A percentile compares a stretch with the other conserved stretches of the same genome.
phyloP scores from a whole-genome alignment of 2,113 vertebrate genomes.

The Myodes glareolus region DNA sequence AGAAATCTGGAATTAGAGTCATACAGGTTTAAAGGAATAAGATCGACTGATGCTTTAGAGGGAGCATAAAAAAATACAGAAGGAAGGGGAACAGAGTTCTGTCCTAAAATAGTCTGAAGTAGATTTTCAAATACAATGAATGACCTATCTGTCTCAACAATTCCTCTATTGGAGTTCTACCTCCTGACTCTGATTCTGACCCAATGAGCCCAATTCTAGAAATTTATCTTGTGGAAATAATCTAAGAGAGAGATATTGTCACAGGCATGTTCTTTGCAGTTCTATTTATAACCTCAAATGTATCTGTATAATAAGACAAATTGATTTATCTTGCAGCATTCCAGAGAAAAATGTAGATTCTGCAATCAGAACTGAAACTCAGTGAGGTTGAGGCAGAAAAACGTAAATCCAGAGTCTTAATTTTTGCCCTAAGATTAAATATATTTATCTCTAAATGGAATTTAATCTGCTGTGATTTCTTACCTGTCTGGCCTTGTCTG shows the following conservation, averaged over 20 bases:
- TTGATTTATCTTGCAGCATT: slow-evolving; percentile 49
- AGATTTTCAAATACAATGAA: slow-evolving; percentile 41
- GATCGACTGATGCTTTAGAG: neutral
- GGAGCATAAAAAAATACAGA: neutral
- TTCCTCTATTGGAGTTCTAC: neutral
- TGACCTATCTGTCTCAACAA: neutral
- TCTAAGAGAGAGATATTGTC: slow-evolving; percentile 57
- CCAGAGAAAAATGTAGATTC: slow-evolving; percentile 70
- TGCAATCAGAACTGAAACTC: slow-evolving; percentile 63
- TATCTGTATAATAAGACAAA: slow-evolving; percentile 56
- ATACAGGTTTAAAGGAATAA: neutral
- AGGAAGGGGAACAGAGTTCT: neutral
- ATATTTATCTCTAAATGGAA: slow-evolving; percentile 61
- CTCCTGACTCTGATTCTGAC: slow-evolving; percentile 38
- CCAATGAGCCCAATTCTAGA: slow-evolving; percentile 36
- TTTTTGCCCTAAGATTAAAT: slow-evolving; percentile 57
- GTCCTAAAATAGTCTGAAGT: neutral
- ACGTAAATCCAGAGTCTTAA: slow-evolving; percentile 66
- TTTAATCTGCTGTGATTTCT: slow-evolving; percentile 54
- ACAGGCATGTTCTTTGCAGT: slow-evolving; percentile 51
- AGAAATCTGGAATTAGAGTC: neutral
- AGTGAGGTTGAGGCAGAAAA: slow-evolving; percentile 20
- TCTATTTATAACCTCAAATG: slow-evolving; percentile 65
- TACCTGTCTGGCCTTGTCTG: slow-evolving; percentile 14
- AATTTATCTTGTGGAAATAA: slow-evolving; percentile 65